These are phyloP conservation scores for Chaenodraco wilsoni DNA, from an alignment of 2,797 vertebrate species.

Conservation along the genomic window DNA sequence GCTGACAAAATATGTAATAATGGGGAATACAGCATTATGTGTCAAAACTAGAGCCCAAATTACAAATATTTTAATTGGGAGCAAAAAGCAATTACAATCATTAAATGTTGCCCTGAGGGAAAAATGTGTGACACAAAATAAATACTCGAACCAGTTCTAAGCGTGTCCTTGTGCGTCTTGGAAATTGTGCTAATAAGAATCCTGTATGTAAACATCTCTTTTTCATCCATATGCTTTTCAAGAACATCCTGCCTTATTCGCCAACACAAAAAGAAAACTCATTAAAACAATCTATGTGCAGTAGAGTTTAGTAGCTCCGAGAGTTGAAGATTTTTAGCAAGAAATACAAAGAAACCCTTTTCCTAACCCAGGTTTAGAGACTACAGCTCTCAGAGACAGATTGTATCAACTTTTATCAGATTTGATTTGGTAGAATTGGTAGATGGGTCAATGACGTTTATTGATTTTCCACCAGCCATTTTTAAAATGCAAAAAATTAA, in stretches of 20 bases:
- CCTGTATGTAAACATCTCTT: constrained; percentile 37
- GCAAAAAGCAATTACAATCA: constrained; percentile 46
- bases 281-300: constrained; percentile 11
- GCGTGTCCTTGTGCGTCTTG: constrained; percentile 49
- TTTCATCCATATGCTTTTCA: constrained; percentile 43
- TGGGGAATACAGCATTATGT: constrained; percentile 16
- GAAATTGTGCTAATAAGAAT: constrained; percentile 51
- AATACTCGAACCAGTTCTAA: constrained; percentile 22
- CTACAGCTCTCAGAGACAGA: no score
- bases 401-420: no score
- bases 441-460: no score
- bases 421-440: no score
- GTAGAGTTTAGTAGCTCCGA: constrained; percentile 12
- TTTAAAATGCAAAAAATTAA: no score
- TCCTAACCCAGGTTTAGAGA: no score
- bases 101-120: constrained; percentile 57
- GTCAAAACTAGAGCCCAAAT: constrained; percentile 22
- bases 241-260: constrained; percentile 20
- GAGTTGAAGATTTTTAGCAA: background rate
- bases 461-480: no score
- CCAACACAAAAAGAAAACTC: constrained; percentile 21
- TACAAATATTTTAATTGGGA: constrained; percentile 43
- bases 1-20: constrained; percentile 23
- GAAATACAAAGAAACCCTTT: no score
- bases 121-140: constrained; percentile 57